Evolutionary conservation across 2,888 invertebrate genomes (phyloP).

Genomic region (Drosophila pseudotalamancana): DNA sequence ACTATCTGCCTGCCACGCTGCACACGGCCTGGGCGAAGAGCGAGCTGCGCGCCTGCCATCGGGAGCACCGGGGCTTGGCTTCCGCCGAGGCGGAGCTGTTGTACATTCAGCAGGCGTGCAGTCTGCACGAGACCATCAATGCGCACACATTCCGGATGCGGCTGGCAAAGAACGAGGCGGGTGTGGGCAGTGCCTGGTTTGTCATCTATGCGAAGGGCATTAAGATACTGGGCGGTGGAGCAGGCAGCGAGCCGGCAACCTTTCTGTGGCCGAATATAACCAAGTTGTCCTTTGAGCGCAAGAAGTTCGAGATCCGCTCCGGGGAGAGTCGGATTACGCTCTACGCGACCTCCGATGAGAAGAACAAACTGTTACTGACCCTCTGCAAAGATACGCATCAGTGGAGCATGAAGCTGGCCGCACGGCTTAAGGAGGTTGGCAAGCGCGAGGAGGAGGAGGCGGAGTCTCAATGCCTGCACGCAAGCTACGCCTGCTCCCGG

Average conservation of each 20-base stretch:
- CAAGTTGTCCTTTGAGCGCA: conserved; percentile 97
- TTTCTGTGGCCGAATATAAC: conserved; percentile 98
- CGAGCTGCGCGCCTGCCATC: conserved; percentile 90
- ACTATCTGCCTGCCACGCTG: conserved; percentile 91
- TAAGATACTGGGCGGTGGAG: conserved; percentile 89
- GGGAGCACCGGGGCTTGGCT: conserved; percentile 91
- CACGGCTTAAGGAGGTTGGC: conserved; percentile 92
- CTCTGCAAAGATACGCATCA: conserved; percentile 97
- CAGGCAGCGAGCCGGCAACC: conserved; percentile 88
- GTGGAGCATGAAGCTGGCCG: conserved; percentile 96
- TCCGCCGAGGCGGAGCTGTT: conserved; percentile 92
- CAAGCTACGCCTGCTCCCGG: conserved; percentile 90
- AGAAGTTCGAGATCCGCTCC: conserved; percentile 98
- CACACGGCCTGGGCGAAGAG: conserved; percentile 85
- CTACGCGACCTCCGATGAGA: conserved; percentile 96
- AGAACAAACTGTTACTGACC: conserved; percentile 94
- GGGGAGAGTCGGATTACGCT: conserved; percentile 94
- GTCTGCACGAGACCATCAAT: conserved; percentile 93
- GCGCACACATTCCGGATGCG: conserved; percentile 94
- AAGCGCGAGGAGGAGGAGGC: conserved; percentile 94
- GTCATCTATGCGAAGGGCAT: conserved; percentile 97
- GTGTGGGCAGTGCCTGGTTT: conserved; percentile 92
- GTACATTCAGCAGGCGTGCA: conserved; percentile 95
- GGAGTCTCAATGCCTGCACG: conserved; percentile 88
- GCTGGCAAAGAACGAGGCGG: conserved; percentile 89